Conservation (phyloP, 2,113 vertebrate genomes). For the Planiliza haematocheilus region DNA sequence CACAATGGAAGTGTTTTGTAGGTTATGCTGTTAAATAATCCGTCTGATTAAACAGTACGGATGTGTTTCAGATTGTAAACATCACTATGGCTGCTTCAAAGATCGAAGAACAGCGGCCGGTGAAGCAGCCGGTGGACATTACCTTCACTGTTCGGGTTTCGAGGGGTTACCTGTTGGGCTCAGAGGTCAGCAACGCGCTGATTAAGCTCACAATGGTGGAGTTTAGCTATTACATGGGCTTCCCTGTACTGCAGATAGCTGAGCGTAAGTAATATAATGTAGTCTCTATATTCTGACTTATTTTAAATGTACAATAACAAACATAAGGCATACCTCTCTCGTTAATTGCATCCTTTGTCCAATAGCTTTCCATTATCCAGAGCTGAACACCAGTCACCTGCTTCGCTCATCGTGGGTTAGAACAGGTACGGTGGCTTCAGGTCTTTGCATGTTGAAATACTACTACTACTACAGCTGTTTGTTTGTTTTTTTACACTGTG, state of each 20-base stretch:
- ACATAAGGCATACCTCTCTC: no score
- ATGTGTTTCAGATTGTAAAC: constrained; percentile 89
- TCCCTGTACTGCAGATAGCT: constrained; percentile 94
- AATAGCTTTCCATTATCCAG: constrained; percentile 94
- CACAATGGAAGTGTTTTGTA: not conserved
- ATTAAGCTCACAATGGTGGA: constrained; percentile 92
- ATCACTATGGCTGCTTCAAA: constrained; percentile 82
- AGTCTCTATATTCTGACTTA: not conserved
- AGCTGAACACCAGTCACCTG: constrained; percentile 91
- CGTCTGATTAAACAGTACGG: not conserved
- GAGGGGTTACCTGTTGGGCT: constrained; percentile 87
- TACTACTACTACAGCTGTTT: not conserved
- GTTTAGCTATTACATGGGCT: constrained; percentile 97
- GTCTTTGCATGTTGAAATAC: not conserved
- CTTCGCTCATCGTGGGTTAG: constrained; percentile 95
- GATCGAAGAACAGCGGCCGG: constrained; percentile 65
- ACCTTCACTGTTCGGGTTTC: constrained; percentile 85
- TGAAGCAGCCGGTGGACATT: constrained; percentile 88
- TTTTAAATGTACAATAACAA: not conserved
- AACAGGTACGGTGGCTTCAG: constrained; percentile 86
- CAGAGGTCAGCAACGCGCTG: constrained; percentile 90
- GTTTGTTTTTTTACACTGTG: not conserved
- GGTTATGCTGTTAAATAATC: not conserved
- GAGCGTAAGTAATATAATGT: constrained; percentile 89
- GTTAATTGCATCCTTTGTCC: constrained; percentile 4